phyloP scores from a whole-genome alignment of 2,797 vertebrate species.

The Anguilla pacifica region DNA sequence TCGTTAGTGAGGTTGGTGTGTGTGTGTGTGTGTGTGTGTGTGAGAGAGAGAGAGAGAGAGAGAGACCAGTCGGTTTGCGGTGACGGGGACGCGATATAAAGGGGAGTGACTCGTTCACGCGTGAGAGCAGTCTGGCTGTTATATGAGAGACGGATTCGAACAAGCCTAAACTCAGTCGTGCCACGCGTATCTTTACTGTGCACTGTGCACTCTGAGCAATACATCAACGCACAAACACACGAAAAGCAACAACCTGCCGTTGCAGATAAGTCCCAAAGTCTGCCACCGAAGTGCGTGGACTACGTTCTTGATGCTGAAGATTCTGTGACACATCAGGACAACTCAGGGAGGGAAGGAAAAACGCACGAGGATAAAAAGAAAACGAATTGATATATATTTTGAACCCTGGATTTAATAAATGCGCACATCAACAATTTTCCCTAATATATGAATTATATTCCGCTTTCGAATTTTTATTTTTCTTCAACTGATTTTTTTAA shows the following conservation, averaged over 20 bases:
- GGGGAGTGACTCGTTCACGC: constrained; percentile 49
- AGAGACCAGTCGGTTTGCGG: constrained; percentile 49
- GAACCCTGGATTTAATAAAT: constrained; percentile 46
- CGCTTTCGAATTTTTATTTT: neutral
- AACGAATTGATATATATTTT: constrained; percentile 17
- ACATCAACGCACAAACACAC: neutral
- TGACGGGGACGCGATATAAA: constrained; percentile 8
- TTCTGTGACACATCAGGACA: neutral
- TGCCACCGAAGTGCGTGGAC: constrained; percentile 27
- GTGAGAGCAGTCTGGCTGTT: constrained; percentile 49
- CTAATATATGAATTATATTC: constrained; percentile 49
- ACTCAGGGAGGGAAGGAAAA: neutral
- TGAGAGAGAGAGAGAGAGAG: constrained; percentile 27
- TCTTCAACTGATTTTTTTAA: constrained; percentile 2
- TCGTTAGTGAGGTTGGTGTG: neutral
- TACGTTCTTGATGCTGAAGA: constrained; percentile 21
- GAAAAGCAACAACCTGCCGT: constrained; percentile 22
- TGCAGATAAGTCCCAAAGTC: constrained; percentile 14
- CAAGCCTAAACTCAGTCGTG: constrained; percentile 41
- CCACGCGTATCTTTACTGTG: constrained; percentile 22
- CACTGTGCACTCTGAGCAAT: neutral
- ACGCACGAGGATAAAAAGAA: constrained; percentile 12
- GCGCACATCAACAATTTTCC: constrained; percentile 37
- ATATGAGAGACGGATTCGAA: constrained; percentile 48
- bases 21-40: too few species aligned